A percentile compares a stretch with the other conserved stretches of the same genome.
Evolutionary conservation across 1,140 invertebrate species (phyloP).

Genomic region (Neodiprion virginianus): DNA sequence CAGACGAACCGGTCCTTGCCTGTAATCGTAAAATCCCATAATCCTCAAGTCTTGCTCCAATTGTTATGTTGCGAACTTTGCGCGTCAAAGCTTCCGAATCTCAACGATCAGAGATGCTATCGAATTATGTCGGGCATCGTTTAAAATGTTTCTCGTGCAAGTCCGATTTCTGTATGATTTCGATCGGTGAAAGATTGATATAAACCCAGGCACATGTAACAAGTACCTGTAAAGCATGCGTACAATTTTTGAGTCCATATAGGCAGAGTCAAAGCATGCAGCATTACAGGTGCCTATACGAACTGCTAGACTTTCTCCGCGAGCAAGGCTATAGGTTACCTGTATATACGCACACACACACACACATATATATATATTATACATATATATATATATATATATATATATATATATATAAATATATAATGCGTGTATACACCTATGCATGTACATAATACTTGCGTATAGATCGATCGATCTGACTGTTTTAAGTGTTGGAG

Average conservation of each 20-base stretch:
- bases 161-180: too few species aligned
- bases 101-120: too few species aligned
- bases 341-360: constrained; percentile 30
- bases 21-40: too few species aligned
- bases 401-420: constrained; percentile 9
- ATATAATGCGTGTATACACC: background rate
- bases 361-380: background rate
- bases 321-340: constrained; percentile 21
- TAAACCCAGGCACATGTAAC: background rate
- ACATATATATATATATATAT: background rate
- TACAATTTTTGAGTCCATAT: background rate
- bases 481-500: too few species aligned
- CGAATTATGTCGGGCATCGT: too few species aligned
- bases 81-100: too few species aligned
- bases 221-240: background rate
- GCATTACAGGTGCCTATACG: constrained; percentile 24
- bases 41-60: too few species aligned
- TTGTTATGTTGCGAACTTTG: too few species aligned
- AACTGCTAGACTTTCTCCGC: constrained; percentile 34
- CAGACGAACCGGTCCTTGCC: too few species aligned
- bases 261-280: constrained; percentile 5
- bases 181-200: too few species aligned
- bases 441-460: background rate
- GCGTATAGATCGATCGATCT: too few species aligned
- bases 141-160: too few species aligned